phyloP scores from a whole-genome alignment of 2,113 vertebrate genomes.

The Rana temporaria region DNA sequence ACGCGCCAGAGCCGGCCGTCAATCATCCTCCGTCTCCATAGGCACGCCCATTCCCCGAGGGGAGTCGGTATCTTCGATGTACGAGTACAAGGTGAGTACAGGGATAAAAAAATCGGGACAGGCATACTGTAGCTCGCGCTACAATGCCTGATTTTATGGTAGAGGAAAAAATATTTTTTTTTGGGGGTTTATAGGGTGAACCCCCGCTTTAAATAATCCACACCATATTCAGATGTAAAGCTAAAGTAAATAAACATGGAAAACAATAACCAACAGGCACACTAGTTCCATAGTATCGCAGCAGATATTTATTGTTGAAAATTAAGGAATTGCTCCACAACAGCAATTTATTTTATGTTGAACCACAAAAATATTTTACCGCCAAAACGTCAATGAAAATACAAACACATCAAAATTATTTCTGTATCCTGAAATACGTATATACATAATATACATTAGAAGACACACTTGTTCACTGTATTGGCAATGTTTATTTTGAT shows the following conservation, averaged over 20 bases:
- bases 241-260: not conserved
- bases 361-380: conserved; percentile 79
- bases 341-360: not conserved
- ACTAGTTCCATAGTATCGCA: conserved; percentile 3
- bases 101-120: too few relatives aligned
- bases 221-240: not conserved
- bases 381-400: conserved; percentile 75
- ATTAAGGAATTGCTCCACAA: conserved; percentile 66
- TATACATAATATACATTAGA: conserved; percentile 86
- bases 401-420: conserved; percentile 83
- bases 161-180: too few relatives aligned
- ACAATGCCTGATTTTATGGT: too few relatives aligned
- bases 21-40: too few relatives aligned
- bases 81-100: too few relatives aligned
- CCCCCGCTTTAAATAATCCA: too few relatives aligned
- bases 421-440: conserved; percentile 77
- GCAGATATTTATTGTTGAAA: conserved; percentile 70
- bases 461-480: conserved; percentile 4
- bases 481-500: conserved; percentile 17
- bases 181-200: too few relatives aligned
- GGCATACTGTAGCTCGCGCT: too few relatives aligned
- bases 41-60: too few relatives aligned
- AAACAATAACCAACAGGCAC: not conserved
- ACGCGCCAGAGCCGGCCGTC: too few relatives aligned
- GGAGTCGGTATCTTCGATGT: too few relatives aligned